Evolutionary conservation across 2,888 invertebrate species (phyloP).

Genomic region (Latrodectus hesperus): DNA sequence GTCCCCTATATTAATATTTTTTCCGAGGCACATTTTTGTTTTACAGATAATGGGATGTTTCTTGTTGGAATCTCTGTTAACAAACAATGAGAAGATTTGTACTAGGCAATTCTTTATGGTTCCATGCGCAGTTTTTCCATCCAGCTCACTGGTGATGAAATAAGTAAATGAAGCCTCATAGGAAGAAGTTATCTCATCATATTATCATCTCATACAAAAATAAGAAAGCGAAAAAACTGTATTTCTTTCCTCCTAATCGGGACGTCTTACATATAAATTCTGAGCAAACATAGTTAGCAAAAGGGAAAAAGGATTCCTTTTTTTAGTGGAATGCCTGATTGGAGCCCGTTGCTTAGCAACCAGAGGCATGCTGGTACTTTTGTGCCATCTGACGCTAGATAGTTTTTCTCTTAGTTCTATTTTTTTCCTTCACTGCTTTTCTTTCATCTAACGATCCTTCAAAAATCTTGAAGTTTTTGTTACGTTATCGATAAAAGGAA

Average conservation of each 20-base stretch:
- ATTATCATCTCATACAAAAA: constrained; percentile 7
- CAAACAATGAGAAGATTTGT: no score
- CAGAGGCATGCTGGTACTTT: constrained; percentile 36
- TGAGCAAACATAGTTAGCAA: constrained; percentile 52
- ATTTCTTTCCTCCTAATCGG: constrained; percentile 18
- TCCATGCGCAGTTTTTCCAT: not conserved
- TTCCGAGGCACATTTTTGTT: no score
- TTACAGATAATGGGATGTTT: no score
- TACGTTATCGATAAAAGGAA: constrained; percentile 50
- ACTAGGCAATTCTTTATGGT: no score
- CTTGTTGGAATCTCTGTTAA: no score
- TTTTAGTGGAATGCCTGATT: constrained; percentile 39
- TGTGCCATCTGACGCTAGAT: constrained; percentile 49
- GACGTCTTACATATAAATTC: constrained; percentile 25
- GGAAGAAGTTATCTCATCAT: not conserved
- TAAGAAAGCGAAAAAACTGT: not conserved
- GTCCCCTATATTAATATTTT: no score
- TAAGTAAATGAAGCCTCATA: not conserved
- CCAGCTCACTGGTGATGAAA: not conserved
- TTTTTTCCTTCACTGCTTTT: constrained; percentile 8
- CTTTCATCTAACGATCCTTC: constrained; percentile 22
- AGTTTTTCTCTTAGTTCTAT: constrained; percentile 9
- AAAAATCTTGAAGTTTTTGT: constrained; percentile 35
- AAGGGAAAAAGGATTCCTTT: constrained; percentile 26
- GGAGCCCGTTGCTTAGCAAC: constrained; percentile 50